phyloP scores from a whole-genome alignment of 2,888 invertebrate species.

The Drosophila kuntzei region DNA sequence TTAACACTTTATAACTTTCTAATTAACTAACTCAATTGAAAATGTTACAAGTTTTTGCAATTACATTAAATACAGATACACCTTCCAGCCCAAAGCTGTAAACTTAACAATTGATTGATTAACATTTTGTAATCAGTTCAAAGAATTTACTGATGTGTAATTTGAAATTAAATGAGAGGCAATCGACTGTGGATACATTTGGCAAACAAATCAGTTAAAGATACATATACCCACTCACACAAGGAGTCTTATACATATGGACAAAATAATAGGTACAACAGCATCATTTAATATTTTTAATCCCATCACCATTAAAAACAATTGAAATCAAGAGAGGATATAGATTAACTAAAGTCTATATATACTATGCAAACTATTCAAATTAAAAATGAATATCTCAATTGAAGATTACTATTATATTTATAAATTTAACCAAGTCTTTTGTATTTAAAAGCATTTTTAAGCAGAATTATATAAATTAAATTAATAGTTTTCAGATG shows the following conservation, averaged over 20 bases:
- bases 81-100: neutral
- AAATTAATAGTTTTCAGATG: too few relatives aligned
- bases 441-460: too few relatives aligned
- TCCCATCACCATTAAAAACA: too few relatives aligned
- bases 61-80: neutral
- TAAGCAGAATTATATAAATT: too few relatives aligned
- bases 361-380: too few relatives aligned
- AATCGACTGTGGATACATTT: slow-evolving; percentile 42
- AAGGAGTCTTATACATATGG: neutral
- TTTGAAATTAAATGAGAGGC: slow-evolving; percentile 25
- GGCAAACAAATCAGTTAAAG: slow-evolving; percentile 17
- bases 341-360: too few relatives aligned
- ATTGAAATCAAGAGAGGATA: too few relatives aligned
- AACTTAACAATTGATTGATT: neutral
- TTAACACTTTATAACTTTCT: too few relatives aligned
- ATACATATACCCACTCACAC: slow-evolving; percentile 8
- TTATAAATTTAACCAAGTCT: too few relatives aligned
- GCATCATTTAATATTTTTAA: neutral
- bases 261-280: neutral
- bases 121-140: neutral
- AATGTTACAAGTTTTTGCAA: neutral
- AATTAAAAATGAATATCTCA: too few relatives aligned
- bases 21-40: neutral
- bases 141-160: slow-evolving; percentile 4
- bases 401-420: too few relatives aligned